A percentile compares a stretch with the other conserved stretches of the same genome.
phyloP scores from a whole-genome alignment of 2,888 invertebrate species.

The Tinea semifulvella region DNA sequence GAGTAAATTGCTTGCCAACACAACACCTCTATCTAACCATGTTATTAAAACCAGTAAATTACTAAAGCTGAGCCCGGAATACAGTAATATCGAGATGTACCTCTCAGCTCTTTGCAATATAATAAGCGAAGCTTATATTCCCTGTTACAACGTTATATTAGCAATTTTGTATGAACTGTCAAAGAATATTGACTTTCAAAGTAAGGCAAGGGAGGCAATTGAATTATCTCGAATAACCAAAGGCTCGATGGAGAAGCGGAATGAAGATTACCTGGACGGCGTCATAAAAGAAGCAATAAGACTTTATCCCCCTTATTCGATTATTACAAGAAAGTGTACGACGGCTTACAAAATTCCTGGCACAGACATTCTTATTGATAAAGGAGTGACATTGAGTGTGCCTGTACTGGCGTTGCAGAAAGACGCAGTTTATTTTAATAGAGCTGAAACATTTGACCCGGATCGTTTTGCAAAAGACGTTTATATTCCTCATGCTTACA shows the following conservation, averaged over 20 bases:
- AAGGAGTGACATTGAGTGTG: slow-evolving; percentile 41
- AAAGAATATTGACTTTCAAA: slow-evolving; percentile 35
- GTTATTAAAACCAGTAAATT: slow-evolving; percentile 32
- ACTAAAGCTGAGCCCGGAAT: slow-evolving; percentile 23
- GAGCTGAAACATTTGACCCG: slow-evolving; percentile 42
- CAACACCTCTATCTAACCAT: not conserved
- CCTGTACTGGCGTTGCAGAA: slow-evolving; percentile 47
- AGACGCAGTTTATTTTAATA: slow-evolving; percentile 38
- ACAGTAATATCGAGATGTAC: slow-evolving; percentile 32
- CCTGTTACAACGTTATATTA: slow-evolving; percentile 41
- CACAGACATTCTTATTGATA: slow-evolving; percentile 40
- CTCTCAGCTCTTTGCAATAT: slow-evolving; percentile 40
- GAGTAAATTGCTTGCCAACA: not conserved
- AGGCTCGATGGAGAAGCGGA: slow-evolving; percentile 24
- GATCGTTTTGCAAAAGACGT: slow-evolving; percentile 40
- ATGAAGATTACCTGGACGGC: slow-evolving; percentile 37
- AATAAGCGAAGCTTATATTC: slow-evolving; percentile 50
- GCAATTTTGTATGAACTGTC: slow-evolving; percentile 45
- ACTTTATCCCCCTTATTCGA: slow-evolving; percentile 47
- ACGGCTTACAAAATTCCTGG: slow-evolving; percentile 44
- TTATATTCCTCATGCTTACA: slow-evolving; percentile 31
- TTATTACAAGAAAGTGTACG: slow-evolving; percentile 45
- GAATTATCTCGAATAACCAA: slow-evolving; percentile 1
- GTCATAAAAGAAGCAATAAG: slow-evolving; percentile 50
- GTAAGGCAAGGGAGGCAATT: slow-evolving; percentile 29